Conservation (phyloP, 2,113 vertebrate species). For the Macroglossus sobrinus region DNA sequence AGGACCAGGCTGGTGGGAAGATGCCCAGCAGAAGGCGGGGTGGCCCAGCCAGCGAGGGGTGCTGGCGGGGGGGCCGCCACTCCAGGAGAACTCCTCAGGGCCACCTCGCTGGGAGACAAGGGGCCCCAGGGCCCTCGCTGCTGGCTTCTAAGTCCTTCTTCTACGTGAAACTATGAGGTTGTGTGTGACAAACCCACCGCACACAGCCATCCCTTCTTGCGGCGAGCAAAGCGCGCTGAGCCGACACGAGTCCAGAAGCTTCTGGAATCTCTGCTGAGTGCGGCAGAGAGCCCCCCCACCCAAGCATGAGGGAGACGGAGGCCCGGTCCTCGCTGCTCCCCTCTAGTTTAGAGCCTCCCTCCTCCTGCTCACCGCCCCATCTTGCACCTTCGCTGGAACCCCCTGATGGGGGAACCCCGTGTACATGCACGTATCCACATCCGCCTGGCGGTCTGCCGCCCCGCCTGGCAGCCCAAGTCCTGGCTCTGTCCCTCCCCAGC, state of each 20-base stretch:
- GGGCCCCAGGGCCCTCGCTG: fast-evolving
- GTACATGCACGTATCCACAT: background rate
- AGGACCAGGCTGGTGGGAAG: fast-evolving
- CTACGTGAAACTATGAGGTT: fast-evolving
- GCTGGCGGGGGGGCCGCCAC: fast-evolving
- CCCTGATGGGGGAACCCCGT: background rate
- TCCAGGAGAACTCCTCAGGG: fast-evolving
- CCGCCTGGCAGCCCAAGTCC: background rate
- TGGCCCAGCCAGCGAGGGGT: background rate
- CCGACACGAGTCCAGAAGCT: no score
- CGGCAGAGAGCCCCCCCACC: background rate
- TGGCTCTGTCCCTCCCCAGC: background rate
- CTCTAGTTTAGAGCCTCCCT: background rate
- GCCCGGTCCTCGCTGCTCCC: background rate
- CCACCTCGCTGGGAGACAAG: background rate
- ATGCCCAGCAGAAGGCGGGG: fast-evolving
- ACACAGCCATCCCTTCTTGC: no score
- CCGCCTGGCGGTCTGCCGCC: fast-evolving
- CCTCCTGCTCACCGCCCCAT: background rate
- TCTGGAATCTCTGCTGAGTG: background rate
- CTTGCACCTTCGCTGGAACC: background rate
- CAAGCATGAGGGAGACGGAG: fast-evolving
- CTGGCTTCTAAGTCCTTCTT: background rate
- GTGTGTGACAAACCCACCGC: background rate
- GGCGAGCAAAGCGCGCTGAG: background rate